Evolutionary conservation across 1,140 invertebrate species (phyloP).

Genomic region (Cydia splendana): DNA sequence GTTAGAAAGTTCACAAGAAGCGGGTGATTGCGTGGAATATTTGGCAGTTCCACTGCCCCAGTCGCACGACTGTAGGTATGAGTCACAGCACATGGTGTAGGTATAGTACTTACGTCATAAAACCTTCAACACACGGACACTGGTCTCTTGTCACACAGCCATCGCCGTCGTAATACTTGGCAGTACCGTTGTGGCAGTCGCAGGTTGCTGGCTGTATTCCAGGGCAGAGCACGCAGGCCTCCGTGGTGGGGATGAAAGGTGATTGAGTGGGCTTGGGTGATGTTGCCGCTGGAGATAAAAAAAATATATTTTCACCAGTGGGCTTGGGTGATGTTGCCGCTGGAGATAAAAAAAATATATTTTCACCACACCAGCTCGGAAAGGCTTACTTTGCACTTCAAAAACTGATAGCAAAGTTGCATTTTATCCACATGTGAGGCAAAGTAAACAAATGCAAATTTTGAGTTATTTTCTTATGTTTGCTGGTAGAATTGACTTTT

Average conservation of each 20-base stretch:
- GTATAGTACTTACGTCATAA: conserved; percentile 80
- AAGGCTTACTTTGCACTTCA: too few species aligned
- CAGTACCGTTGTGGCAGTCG: conserved; percentile 67
- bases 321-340: too few species aligned
- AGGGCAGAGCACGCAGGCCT: conserved; percentile 74
- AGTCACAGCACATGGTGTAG: background rate
- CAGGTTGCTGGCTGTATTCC: conserved; percentile 54
- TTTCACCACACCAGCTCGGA: too few species aligned
- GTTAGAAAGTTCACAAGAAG: too few species aligned
- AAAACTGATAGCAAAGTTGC: too few species aligned
- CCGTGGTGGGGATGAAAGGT: background rate
- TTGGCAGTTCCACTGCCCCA: background rate
- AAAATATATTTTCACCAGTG: too few species aligned
- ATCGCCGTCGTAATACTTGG: conserved; percentile 85
- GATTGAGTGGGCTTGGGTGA: background rate
- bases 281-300: background rate
- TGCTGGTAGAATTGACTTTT: too few species aligned
- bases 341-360: background rate
- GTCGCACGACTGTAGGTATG: too few species aligned
- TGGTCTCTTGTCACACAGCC: conserved; percentile 84
- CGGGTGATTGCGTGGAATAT: too few species aligned
- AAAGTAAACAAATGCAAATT: too few species aligned
- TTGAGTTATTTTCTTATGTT: too few species aligned
- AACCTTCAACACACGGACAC: conserved; percentile 88
- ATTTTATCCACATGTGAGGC: too few species aligned